Evolutionary conservation across 2,797 vertebrate genomes (phyloP).

Genomic region (Schizothorax lantsangensis): DNA sequence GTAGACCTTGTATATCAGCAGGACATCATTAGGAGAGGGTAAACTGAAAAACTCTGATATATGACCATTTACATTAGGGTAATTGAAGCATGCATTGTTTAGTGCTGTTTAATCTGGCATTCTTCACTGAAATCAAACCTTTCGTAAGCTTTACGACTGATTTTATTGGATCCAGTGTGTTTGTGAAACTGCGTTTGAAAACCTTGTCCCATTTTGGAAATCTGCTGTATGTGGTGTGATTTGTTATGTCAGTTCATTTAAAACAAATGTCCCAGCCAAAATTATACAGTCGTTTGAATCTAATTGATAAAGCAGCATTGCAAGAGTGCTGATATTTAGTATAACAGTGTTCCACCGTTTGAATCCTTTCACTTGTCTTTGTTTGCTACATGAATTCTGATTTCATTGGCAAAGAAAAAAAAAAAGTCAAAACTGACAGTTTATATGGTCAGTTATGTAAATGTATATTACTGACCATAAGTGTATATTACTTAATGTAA

Average conservation of each 20-base stretch:
- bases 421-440: neutral
- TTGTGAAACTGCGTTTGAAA: conserved; percentile 23
- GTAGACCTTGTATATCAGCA: conserved; percentile 7
- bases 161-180: conserved; percentile 37
- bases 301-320: neutral
- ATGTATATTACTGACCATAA: neutral
- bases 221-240: conserved; percentile 11
- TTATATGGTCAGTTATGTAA: neutral
- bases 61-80: conserved; percentile 28
- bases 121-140: conserved; percentile 11
- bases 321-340: neutral
- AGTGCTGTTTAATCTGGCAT: conserved; percentile 21
- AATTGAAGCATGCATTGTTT: conserved; percentile 21
- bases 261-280: conserved; percentile 22
- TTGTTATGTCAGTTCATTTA: conserved; percentile 15
- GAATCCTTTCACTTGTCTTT: neutral
- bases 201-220: conserved; percentile 17
- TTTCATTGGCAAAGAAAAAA: neutral
- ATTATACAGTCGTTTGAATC: neutral
- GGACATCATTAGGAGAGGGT: conserved; percentile 11
- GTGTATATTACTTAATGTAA: neutral
- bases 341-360: neutral
- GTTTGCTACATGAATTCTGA: neutral
- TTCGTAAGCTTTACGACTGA: conserved; percentile 1
- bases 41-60: conserved; percentile 23